Percentiles rank a stretch among this genome's conserved stretches.
phyloP scores from a whole-genome alignment of 2,797 vertebrate genomes.

The Phoxinus dragarum region DNA sequence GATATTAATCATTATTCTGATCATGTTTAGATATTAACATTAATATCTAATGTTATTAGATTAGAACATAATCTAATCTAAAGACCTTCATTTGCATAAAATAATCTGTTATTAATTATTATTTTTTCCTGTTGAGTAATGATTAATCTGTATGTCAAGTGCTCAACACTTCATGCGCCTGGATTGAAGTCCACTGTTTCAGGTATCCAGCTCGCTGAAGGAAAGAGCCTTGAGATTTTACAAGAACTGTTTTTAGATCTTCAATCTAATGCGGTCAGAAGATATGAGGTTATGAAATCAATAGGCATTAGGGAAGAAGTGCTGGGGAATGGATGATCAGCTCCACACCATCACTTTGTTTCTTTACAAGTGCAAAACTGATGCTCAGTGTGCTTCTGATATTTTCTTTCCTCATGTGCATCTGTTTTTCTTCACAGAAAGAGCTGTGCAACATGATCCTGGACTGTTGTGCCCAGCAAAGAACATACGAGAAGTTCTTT shows the following conservation, averaged over 20 bases:
- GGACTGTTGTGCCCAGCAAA: conserved; percentile 98
- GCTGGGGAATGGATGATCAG: conserved; percentile 5
- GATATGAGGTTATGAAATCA: conserved; percentile 22
- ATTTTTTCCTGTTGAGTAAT: too few relatives aligned
- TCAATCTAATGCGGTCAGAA: background rate
- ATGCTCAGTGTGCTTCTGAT: background rate
- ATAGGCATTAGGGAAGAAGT: background rate
- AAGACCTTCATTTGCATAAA: too few relatives aligned
- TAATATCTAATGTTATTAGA: too few relatives aligned
- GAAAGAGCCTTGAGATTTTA: conserved; percentile 1
- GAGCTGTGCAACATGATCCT: conserved; percentile 99
- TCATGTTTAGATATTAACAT: too few relatives aligned
- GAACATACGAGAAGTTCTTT: conserved; percentile 98
- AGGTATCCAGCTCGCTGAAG: background rate
- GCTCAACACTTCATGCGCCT: background rate
- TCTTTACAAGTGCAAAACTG: background rate
- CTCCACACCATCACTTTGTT: background rate
- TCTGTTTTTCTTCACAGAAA: conserved; percentile 81
- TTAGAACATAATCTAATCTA: too few relatives aligned
- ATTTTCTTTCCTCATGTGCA: background rate
- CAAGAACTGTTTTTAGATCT: background rate
- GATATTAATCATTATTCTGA: too few relatives aligned
- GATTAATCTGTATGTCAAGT: background rate
- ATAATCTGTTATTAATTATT: too few relatives aligned
- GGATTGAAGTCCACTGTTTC: background rate